Evolutionary conservation across 2,797 vertebrate genomes (phyloP), one percentile per base, ranked within the genome.

Genomic region (Prunella strophiata): DNA sequence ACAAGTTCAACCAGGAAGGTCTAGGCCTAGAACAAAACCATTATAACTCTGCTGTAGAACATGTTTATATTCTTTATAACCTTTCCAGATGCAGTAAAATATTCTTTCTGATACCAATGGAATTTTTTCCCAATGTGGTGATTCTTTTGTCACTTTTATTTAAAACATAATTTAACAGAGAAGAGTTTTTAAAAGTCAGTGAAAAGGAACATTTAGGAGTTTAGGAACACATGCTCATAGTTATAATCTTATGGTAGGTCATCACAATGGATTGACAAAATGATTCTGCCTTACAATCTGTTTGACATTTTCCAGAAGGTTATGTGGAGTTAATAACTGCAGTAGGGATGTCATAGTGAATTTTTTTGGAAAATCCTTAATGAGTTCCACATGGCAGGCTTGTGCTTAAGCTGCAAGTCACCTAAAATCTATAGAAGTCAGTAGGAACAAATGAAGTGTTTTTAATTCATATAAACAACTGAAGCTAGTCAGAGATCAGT

Each of bases 251-350:
- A 78, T 50, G 55, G 57, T 83, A 89, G 80, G 50, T 83, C 86
- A 71, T 94, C 93, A 50, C 57, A 86, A 50, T 47, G 59, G 58
- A 66, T n/a, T 73, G 50, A 93, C 67, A 61, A 93, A 59, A 89
- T 71, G 7, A 83, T 91, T 57, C 58, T 94, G 47, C 80, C 17
- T 89, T 72, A 61, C 66, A 81, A 75, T 82, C 61, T 85, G 36
- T 87, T 71, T 91, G 81, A 83, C 76, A 94, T 95, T 89, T 89
- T 77, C 57, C 71, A 73, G 80, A 92, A 92, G 85, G 43, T 92
- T 93, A 75, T 68, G 16, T 51, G 80, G 40, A 95, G 47, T 76
- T 96, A 77, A 88, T 93, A 95, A 82, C 7, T 25, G 54, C 29
- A 67, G 42, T 91, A 51, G 59, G 83, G 88, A 71, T 93, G 73